Conservation (phyloP, 2,113 vertebrate genomes). For the Siniperca knerii region DNA sequence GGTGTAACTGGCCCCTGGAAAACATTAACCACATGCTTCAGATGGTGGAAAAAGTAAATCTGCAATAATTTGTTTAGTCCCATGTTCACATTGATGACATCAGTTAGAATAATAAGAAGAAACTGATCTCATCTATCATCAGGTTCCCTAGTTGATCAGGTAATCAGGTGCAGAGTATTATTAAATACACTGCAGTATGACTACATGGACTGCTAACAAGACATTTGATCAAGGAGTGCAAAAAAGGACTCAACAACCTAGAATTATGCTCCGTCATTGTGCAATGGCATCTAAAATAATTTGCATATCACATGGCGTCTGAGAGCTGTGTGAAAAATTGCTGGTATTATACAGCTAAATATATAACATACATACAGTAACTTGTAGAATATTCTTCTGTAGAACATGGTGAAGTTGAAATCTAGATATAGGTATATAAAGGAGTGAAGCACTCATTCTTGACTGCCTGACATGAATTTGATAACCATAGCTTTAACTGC, state of each 20-base stretch:
- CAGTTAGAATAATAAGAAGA: neutral
- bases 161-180: neutral
- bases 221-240: neutral
- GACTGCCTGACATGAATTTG: neutral
- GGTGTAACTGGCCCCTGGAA: slow-evolving; percentile 96
- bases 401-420: neutral
- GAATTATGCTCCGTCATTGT: neutral
- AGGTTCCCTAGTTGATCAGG: neutral
- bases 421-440: neutral
- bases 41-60: slow-evolving; percentile 14
- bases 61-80: neutral
- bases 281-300: neutral
- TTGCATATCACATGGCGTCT: neutral
- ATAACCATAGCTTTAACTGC: neutral
- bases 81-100: slow-evolving; percentile 4
- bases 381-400: neutral
- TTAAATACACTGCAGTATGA: neutral
- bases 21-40: slow-evolving; percentile 32
- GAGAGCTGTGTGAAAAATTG: neutral
- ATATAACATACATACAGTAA: neutral
- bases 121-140: neutral
- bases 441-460: neutral
- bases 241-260: neutral
- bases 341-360: neutral
- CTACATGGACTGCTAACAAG: neutral